Evolutionary conservation across 2,797 vertebrate species (phyloP).

Genomic region (Calcarius lapponicus): DNA sequence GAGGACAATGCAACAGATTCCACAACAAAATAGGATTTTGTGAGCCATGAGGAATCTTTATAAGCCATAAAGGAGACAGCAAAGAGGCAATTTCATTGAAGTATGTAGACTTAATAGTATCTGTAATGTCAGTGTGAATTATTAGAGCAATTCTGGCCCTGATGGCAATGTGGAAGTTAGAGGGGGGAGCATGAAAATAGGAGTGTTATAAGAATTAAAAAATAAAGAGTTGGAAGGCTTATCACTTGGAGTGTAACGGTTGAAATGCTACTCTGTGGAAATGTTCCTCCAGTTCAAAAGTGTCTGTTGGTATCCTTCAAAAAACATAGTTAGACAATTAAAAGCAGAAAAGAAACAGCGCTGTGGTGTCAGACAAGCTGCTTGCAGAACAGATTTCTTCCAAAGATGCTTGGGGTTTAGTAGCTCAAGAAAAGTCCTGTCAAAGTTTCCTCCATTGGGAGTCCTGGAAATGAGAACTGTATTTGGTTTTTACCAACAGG

Average conservation of each 20-base stretch:
- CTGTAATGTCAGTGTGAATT: slow-evolving; percentile 72
- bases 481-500: neutral
- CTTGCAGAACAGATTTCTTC: neutral
- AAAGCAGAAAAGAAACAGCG: neutral
- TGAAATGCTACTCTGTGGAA: neutral
- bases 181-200: slow-evolving; percentile 24
- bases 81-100: slow-evolving; percentile 73
- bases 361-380: neutral
- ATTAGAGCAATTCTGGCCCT: slow-evolving; percentile 71
- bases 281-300: neutral
- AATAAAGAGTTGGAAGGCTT: slow-evolving; percentile 8
- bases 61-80: slow-evolving; percentile 69
- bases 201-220: slow-evolving; percentile 35
- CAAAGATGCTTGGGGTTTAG: neutral
- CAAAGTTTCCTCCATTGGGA: neutral
- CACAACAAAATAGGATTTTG: slow-evolving; percentile 58
- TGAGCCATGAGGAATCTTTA: slow-evolving; percentile 74
- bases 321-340: neutral
- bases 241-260: neutral
- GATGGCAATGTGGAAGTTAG: slow-evolving; percentile 23
- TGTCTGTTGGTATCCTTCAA: slow-evolving; percentile 15
- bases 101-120: slow-evolving; percentile 74
- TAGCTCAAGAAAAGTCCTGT: neutral
- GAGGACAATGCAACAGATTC: slow-evolving; percentile 67
- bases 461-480: neutral